Percentiles rank a stretch among this genome's conserved stretches.
These are phyloP conservation scores for Epicauta chinensis DNA, from an alignment of 1,140 invertebrate genomes.

Conservation along the genomic window DNA sequence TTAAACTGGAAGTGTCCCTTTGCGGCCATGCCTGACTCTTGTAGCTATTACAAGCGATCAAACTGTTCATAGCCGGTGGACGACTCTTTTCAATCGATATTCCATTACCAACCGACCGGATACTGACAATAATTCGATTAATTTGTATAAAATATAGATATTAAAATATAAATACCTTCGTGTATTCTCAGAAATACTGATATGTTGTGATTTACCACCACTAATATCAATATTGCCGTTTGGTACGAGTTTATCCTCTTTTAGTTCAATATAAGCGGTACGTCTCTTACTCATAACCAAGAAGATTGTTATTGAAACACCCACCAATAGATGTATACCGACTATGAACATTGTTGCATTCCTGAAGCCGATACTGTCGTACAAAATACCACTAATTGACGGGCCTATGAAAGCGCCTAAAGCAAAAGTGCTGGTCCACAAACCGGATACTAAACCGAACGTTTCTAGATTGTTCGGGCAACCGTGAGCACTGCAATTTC, in stretches of 20 bases:
- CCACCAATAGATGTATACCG: slow-evolving; percentile 56
- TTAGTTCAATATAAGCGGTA: slow-evolving; percentile 34
- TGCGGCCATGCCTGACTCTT: slow-evolving; percentile 62
- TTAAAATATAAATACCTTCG: slow-evolving; percentile 26
- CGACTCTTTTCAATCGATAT: slow-evolving; percentile 53
- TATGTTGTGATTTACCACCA: slow-evolving; percentile 15
- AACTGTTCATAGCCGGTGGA: slow-evolving; percentile 61
- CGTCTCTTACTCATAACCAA: slow-evolving; percentile 19
- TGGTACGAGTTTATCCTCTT: slow-evolving; percentile 32
- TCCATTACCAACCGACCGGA: slow-evolving; percentile 40
- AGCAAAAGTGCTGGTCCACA: slow-evolving; percentile 82
- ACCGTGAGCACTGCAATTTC: slow-evolving; percentile 61
- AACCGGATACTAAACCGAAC: slow-evolving; percentile 74
- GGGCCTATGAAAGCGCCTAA: slow-evolving; percentile 80
- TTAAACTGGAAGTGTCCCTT: slow-evolving; percentile 40
- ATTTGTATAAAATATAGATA: slow-evolving; percentile 5
- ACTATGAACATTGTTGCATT: slow-evolving; percentile 68
- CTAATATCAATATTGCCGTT: slow-evolving; percentile 26
- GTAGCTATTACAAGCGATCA: slow-evolving; percentile 69
- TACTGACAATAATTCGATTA: slow-evolving; percentile 26
- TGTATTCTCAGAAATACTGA: slow-evolving; percentile 33
- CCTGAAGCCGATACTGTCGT: slow-evolving; percentile 66
- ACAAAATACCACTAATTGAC: slow-evolving; percentile 67
- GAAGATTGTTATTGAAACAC: slow-evolving; percentile 27
- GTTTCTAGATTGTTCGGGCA: slow-evolving; percentile 76